phyloP scores from a whole-genome alignment of 2,797 vertebrate genomes.

The Halcyon badia region DNA sequence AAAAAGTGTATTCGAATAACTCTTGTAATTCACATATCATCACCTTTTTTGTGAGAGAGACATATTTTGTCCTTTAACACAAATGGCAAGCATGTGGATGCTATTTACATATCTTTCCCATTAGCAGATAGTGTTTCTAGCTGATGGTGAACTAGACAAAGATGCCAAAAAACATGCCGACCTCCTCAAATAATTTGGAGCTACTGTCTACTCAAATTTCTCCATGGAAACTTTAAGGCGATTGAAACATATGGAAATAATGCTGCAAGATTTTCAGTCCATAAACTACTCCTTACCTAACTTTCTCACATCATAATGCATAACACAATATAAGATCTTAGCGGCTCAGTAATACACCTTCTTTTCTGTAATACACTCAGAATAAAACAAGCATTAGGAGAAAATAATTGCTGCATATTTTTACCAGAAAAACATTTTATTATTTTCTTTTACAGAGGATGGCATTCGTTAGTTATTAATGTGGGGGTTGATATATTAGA shows the following conservation, averaged over 20 bases:
- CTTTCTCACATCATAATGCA: background rate
- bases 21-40: background rate
- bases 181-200: background rate
- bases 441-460: background rate
- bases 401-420: background rate
- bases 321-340: background rate
- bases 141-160: background rate
- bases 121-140: background rate
- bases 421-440: background rate
- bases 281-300: background rate
- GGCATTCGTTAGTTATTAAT: background rate
- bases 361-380: background rate
- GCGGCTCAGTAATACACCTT: background rate
- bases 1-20: background rate
- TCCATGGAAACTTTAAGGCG: background rate
- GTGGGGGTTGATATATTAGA: background rate
- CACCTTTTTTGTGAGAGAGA: background rate
- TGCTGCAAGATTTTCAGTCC: background rate
- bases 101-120: background rate
- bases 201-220: background rate
- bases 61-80: background rate
- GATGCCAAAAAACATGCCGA: background rate
- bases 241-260: background rate
- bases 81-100: background rate
- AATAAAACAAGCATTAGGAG: background rate